phyloP scores from a whole-genome alignment of 2,113 vertebrate species.

The Siphamia tubifer region DNA sequence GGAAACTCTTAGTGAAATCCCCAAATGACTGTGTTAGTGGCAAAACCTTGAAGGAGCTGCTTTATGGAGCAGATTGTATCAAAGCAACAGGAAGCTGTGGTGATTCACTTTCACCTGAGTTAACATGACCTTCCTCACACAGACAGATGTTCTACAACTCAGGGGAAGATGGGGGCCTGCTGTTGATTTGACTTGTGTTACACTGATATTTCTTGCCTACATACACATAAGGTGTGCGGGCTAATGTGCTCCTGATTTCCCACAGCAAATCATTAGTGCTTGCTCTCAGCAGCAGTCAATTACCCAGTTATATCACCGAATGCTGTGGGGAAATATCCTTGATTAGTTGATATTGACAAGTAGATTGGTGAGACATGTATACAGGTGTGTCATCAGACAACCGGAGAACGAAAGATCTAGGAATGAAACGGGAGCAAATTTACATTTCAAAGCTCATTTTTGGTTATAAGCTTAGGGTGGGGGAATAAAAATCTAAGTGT shows the following conservation, averaged over 20 bases:
- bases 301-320: not conserved
- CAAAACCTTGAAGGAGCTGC: not conserved
- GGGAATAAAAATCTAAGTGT: not conserved
- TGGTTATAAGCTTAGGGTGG: not conserved
- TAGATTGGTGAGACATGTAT: not conserved
- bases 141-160: slow-evolving; percentile 3
- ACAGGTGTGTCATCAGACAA: not conserved
- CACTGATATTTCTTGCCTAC: slow-evolving; percentile 18
- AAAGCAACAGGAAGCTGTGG: not conserved
- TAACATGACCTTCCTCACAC: not conserved
- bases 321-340: slow-evolving; percentile 8
- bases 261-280: slow-evolving; percentile 35
- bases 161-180: not conserved
- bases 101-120: not conserved
- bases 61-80: not conserved
- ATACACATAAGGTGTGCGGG: not conserved
- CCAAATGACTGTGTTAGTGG: no score
- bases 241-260: slow-evolving; percentile 22
- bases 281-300: slow-evolving; percentile 37
- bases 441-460: not conserved
- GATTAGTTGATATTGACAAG: slow-evolving; percentile 17
- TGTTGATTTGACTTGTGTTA: not conserved
- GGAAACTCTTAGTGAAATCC: not conserved
- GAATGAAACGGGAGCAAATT: not conserved
- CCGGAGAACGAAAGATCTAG: not conserved